Evolutionary conservation across 2,888 invertebrate genomes (phyloP).

Genomic region (Terebella lapidaria): DNA sequence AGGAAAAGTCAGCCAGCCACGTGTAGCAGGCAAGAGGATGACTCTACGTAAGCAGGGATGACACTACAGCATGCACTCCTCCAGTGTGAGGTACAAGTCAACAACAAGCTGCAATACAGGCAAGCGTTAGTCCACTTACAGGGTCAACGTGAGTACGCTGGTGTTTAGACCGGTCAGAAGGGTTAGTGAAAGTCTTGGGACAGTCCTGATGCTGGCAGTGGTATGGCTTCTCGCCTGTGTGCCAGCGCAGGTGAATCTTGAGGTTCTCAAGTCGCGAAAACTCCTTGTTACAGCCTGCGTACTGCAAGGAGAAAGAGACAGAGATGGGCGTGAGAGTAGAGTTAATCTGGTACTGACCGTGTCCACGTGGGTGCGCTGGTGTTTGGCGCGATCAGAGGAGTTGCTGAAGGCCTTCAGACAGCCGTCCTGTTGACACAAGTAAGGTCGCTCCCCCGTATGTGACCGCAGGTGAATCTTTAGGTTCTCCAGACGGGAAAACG

Average conservation of each 20-base stretch:
- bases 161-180: conserved; percentile 97
- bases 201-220: conserved; percentile 95
- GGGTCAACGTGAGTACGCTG: conserved; percentile 97
- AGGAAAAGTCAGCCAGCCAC: no score
- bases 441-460: conserved; percentile 76
- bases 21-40: no score
- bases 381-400: conserved; percentile 96
- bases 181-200: conserved; percentile 96
- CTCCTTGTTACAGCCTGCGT: conserved; percentile 82
- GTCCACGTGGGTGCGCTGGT: conserved; percentile 96
- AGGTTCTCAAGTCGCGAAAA: conserved; percentile 95
- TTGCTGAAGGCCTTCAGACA: conserved; percentile 98
- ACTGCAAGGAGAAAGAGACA: conserved; percentile 1
- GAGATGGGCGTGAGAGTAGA: neutral
- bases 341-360: conserved; percentile 75
- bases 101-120: no score
- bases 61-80: no score
- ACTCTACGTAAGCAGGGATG: no score
- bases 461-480: conserved; percentile 87
- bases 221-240: conserved; percentile 80
- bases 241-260: conserved; percentile 82
- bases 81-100: no score
- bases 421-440: conserved; percentile 92
- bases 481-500: conserved; percentile 94
- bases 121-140: no score